Evolutionary conservation across 2,888 invertebrate species (phyloP), one percentile per base, ranked within the genome.

Genomic region (Chymomyza caudatula): DNA sequence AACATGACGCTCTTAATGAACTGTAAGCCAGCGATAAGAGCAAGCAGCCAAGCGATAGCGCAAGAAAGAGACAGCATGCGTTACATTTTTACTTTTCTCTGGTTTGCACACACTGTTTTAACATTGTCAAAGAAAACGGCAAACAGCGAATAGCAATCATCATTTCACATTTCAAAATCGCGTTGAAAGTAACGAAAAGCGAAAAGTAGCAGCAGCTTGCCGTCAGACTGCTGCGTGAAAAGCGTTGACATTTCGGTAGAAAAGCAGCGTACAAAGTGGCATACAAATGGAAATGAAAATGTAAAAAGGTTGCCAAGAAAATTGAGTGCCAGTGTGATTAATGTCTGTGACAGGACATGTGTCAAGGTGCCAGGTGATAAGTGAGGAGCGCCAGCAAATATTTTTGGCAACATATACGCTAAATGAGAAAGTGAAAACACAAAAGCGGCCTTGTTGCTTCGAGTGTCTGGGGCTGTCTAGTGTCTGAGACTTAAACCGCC

Each of bases 281-380:
- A n/a, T n/a, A n/a, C n/a, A 37, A 37, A 11, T 37, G 29, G 65
- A 44, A 66, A 69, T 68, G 76, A 69, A 69, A 74, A 74, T 68
- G 77, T 62, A 68, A 78, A n/a, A n/a, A 25, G 8, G 13, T 13
- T 22, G 4, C 11, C 17, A 58, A 29, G 13, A 44, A 54, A 44
- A 8, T 15, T 47, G 6, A n/a, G 15, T 15, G 47, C n/a, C n/a
- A n/a, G n/a, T 1, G 15, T 47, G 47, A 47, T 17, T 17, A 47
- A 47, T 47, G 19, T 17, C 47, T 15, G 6, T 17, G 47, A 47
- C 1, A 47, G 47, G 15, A 19, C 47, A 47, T 19, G 47, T 37
- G 5, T 37, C 29, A 37, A 11, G 29, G 2, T n/a, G 19, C 74
- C 52, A 63, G 52, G 59, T 68, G 64, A 74, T 65, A 64, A 73